phyloP scores from a whole-genome alignment of 2,888 invertebrate genomes.

The Rugalucina vietnamica region DNA sequence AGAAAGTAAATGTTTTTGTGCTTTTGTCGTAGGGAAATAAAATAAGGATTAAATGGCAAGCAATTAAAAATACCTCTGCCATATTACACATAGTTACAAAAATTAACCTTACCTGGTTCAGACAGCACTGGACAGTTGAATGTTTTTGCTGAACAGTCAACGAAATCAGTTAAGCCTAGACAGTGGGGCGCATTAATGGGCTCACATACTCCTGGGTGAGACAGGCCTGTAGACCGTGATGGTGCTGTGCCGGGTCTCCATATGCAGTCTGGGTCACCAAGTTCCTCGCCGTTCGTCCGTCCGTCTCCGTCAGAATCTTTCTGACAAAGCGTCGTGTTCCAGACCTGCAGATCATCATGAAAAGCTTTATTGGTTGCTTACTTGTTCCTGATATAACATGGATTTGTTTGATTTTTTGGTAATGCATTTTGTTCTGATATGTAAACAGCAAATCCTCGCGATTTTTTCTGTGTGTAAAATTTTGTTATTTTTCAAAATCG shows the following conservation, averaged over 20 bases:
- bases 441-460: too few relatives aligned
- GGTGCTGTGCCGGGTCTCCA: neutral
- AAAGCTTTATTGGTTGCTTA: too few relatives aligned
- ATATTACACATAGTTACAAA: too few relatives aligned
- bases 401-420: too few relatives aligned
- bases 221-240: neutral
- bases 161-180: slow-evolving; percentile 20
- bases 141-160: slow-evolving; percentile 4
- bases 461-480: too few relatives aligned
- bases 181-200: neutral
- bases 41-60: too few relatives aligned
- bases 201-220: neutral
- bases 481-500: too few relatives aligned
- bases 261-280: slow-evolving; percentile 6
- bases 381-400: too few relatives aligned
- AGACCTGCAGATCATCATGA: neutral
- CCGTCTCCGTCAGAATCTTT: slow-evolving; percentile 14
- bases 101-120: slow-evolving; percentile 14
- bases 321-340: neutral
- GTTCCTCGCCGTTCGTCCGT: slow-evolving; percentile 14
- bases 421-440: too few relatives aligned
- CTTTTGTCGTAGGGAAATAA: too few relatives aligned
- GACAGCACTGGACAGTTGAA: slow-evolving; percentile 22
- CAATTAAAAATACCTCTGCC: too few relatives aligned
- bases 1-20: too few relatives aligned